phyloP scores from a whole-genome alignment of 2,113 vertebrate genomes.

The Cryptomyrus ogoouensis region DNA sequence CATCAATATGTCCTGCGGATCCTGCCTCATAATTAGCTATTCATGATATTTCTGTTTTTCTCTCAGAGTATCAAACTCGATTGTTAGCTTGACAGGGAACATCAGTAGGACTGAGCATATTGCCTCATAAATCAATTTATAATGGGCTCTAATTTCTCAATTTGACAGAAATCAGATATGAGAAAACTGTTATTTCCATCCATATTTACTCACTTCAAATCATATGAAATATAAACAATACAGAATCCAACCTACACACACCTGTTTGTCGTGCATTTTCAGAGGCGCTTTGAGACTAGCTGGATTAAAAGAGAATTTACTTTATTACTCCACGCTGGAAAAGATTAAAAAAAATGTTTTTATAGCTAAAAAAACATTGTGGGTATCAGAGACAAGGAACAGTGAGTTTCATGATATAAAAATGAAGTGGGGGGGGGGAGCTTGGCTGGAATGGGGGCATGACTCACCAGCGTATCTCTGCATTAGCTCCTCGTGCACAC shows the following conservation, averaged over 20 bases:
- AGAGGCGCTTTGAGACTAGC: background rate
- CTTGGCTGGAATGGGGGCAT: background rate
- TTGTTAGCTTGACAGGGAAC: slow-evolving; percentile 2
- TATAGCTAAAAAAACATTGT: background rate
- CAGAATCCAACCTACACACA: background rate
- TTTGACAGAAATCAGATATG: slow-evolving; percentile 6
- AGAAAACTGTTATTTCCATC: background rate
- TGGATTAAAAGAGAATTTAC: background rate
- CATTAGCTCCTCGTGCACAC: background rate
- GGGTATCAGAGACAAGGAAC: background rate
- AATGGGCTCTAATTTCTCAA: slow-evolving; percentile 3
- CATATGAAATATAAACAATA: background rate
- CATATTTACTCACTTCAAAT: background rate
- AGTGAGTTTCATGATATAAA: background rate
- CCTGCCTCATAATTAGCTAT: slow-evolving; percentile 16
- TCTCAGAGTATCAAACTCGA: slow-evolving; percentile 5
- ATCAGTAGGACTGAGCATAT: background rate
- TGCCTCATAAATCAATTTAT: background rate
- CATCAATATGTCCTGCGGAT: slow-evolving; percentile 28
- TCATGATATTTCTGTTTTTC: slow-evolving; percentile 4
- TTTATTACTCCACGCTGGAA: background rate
- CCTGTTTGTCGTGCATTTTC: background rate
- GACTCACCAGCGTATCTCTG: background rate
- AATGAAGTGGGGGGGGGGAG: background rate
- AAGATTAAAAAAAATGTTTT: background rate